Percentiles rank a stretch among this genome's conserved stretches.
phyloP scores from a whole-genome alignment of 1,140 invertebrate genomes.

The Drosophila pachea region DNA sequence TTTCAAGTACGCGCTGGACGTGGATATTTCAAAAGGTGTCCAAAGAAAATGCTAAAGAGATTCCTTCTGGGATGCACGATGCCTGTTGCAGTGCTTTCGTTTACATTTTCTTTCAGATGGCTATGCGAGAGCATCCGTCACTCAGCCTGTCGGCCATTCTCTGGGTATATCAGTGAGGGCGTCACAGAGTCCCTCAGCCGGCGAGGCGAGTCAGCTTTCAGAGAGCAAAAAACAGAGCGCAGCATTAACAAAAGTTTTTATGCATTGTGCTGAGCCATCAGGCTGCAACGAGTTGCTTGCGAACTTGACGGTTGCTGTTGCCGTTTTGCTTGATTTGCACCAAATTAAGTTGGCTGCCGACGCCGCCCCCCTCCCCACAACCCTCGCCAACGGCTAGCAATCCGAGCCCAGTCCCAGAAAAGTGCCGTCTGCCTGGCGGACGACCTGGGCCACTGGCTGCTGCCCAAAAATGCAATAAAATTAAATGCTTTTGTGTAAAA shows the following conservation, averaged over 20 bases:
- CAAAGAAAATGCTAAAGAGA: constrained; percentile 48
- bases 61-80: constrained; percentile 36
- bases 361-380: constrained; percentile 1
- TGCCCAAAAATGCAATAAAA: constrained; percentile 76
- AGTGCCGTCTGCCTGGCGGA: constrained; percentile 25
- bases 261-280: constrained; percentile 17
- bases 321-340: constrained; percentile 73
- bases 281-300: constrained; percentile 25
- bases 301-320: constrained; percentile 55
- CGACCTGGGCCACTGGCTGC: constrained; percentile 43
- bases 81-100: constrained; percentile 11
- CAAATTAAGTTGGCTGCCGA: constrained; percentile 66
- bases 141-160: neutral
- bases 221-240: constrained; percentile 7
- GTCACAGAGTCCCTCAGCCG: neutral
- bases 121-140: constrained; percentile 30
- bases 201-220: constrained; percentile 11
- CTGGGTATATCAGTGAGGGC: constrained; percentile 9
- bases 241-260: constrained; percentile 32
- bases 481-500: constrained; percentile 76
- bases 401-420: constrained; percentile 4
- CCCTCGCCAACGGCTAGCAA: constrained; percentile 29
- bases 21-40: constrained; percentile 42
- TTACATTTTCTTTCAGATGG: constrained; percentile 23
- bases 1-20: constrained; percentile 33